These are phyloP conservation scores for Andrena praecox DNA, from an alignment of 2,888 invertebrate genomes.

Conservation along the genomic window DNA sequence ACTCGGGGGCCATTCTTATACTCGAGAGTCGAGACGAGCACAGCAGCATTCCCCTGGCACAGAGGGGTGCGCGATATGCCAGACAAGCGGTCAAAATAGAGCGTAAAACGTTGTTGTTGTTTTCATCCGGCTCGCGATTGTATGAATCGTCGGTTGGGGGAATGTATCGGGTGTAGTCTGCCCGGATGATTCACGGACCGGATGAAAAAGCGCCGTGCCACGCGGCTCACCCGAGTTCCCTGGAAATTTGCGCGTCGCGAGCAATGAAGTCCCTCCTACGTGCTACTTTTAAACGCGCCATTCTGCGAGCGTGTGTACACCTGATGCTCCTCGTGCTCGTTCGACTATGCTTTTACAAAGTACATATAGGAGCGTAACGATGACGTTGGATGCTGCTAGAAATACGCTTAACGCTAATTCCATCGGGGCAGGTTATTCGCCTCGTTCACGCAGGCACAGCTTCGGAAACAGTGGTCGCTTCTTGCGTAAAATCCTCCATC, in stretches of 20 bases:
- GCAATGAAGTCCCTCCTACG: no score
- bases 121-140: background rate
- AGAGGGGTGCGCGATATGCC: background rate
- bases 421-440: conserved; percentile 23
- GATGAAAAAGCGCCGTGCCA: background rate
- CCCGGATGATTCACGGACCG: background rate
- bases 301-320: no score
- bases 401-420: conserved; percentile 28
- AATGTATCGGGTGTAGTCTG: background rate
- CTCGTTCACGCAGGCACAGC: conserved; percentile 9
- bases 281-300: no score
- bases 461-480: background rate
- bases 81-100: conserved; percentile 11
- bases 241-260: no score
- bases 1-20: no score
- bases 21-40: background rate
- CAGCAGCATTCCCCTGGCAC: background rate
- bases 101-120: conserved; percentile 6
- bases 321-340: background rate
- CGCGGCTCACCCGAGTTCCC: no score
- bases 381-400: conserved; percentile 9
- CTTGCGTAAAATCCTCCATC: background rate
- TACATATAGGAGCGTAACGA: conserved; percentile 1
- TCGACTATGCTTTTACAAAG: background rate
- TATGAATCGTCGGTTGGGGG: background rate